Conservation (phyloP, 2,113 vertebrate species). For the Callorhinus ursinus region DNA sequence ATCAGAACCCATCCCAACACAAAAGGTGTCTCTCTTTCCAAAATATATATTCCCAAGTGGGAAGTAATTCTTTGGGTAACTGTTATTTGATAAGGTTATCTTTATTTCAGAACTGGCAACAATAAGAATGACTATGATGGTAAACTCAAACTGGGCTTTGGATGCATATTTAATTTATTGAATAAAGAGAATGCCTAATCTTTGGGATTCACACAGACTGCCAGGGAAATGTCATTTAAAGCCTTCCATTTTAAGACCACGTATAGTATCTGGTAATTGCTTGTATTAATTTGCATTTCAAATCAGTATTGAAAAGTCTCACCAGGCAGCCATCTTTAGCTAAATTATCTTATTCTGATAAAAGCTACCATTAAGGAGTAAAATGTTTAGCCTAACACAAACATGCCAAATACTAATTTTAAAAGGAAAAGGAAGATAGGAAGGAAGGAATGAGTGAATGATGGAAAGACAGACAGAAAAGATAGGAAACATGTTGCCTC, state of each 20-base stretch:
- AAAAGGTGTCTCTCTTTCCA: neutral
- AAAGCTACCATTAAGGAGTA: conserved; percentile 63
- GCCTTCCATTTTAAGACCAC: conserved; percentile 60
- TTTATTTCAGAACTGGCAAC: conserved; percentile 33
- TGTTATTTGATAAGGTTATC: conserved; percentile 6
- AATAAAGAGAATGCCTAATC: conserved; percentile 52
- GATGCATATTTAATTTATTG: conserved; percentile 34
- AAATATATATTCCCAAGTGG: neutral
- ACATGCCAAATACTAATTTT: conserved; percentile 15
- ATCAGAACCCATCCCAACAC: neutral
- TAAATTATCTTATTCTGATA: conserved; percentile 61
- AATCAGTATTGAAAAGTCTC: conserved; percentile 64
- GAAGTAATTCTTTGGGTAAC: conserved; percentile 45
- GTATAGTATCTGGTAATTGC: conserved; percentile 67
- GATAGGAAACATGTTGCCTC: neutral
- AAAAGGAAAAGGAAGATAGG: neutral
- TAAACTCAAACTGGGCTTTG: neutral
- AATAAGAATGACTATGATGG: conserved; percentile 18
- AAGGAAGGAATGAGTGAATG: neutral
- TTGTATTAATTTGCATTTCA: conserved; percentile 69
- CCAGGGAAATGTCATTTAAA: conserved; percentile 67
- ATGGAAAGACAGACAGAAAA: neutral
- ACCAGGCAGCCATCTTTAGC: conserved; percentile 40
- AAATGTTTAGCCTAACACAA: conserved; percentile 51
- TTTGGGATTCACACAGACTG: conserved; percentile 35